These are phyloP conservation scores for Dexiosoma caninum DNA, from an alignment of 2,888 invertebrate species.

Conservation along the genomic window DNA sequence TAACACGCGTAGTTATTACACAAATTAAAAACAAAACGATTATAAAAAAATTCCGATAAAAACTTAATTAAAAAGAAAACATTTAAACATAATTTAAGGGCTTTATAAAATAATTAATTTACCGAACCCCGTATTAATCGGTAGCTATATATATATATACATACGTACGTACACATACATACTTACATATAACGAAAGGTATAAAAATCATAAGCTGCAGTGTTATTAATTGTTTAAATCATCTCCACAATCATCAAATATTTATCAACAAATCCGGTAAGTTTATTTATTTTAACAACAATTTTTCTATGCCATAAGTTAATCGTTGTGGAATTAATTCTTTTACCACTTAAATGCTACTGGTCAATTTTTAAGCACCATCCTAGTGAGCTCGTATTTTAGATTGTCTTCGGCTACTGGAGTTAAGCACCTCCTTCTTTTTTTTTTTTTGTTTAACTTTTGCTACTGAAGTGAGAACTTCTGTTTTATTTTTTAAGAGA, in stretches of 20 bases:
- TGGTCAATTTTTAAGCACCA: conserved; percentile 31
- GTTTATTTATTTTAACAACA: background rate
- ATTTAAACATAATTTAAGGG: background rate
- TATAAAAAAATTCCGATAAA: background rate
- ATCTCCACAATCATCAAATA: background rate
- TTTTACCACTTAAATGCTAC: conserved; percentile 4
- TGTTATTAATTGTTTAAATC: background rate
- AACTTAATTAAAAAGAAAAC: background rate
- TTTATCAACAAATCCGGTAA: conserved; percentile 7
- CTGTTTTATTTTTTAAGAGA: conserved; percentile 13
- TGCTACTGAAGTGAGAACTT: background rate
- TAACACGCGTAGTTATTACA: conserved; percentile 56
- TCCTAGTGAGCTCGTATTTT: conserved; percentile 34
- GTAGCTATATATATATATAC: background rate
- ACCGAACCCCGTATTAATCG: background rate
- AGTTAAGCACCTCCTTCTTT: conserved; percentile 76
- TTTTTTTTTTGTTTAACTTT: background rate
- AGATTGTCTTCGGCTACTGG: conserved; percentile 75
- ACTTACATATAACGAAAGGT: background rate
- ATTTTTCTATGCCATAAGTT: background rate
- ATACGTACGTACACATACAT: background rate
- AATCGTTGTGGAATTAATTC: too few species aligned
- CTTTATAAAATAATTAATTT: background rate
- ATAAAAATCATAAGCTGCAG: background rate
- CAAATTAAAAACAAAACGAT: background rate